Base-by-base conservation (phyloP, 2,797 vertebrate species). In the Lithobates pipiens region DNA sequence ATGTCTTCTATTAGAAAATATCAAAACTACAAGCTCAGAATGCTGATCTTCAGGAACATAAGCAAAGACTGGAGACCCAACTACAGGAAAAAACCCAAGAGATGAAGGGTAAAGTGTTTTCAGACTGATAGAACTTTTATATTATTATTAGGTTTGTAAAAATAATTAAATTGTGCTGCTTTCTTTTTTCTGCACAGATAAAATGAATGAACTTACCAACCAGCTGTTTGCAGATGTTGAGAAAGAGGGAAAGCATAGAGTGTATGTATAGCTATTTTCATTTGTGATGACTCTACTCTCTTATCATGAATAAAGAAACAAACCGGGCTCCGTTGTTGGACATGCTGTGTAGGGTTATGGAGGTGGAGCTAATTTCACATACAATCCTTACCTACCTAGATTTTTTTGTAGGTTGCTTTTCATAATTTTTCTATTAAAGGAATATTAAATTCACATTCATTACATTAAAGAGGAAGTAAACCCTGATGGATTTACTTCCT, bases 141-240 rank as follows among this genome's bases (percentile, higher is more conserved):
- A 61, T 36, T 69, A 50, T 4, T 5, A 11, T 3, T 72, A n/a
- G 25, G 16, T 13, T 25, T 11, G 9, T 25, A 11, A 0, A 23
- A 2, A 29, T 29, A 10, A 10, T 63, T 29, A 67, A 69, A 10
- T 32, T 34, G 18, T 1, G 65, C 42, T n/a, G 29, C 3, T 34
- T 25, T 89, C 89, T 90, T 90, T 78, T 39, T 77, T 63, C n/a
- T 23, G 61, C 23, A 63, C 94, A 99, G 98, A 95, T 86, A 95
- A 94, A 91, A 96, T 97, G 94, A 95, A 97, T 86, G 80, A 93
- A n/a, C 89, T 97, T 74, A 97, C 95, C 65, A 95, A 92, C 82
- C 96, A 90, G 29, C 94, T 99, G 78, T 93, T 95, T 42, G 91
- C 92, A 4, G 96, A 99, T 32, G 94, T 97, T 13, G 95, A 96